Percentiles rank a stretch among this genome's conserved stretches.
These are phyloP conservation scores for Furnarius figulus DNA, from an alignment of 2,113 vertebrate species.

Conservation along the genomic window DNA sequence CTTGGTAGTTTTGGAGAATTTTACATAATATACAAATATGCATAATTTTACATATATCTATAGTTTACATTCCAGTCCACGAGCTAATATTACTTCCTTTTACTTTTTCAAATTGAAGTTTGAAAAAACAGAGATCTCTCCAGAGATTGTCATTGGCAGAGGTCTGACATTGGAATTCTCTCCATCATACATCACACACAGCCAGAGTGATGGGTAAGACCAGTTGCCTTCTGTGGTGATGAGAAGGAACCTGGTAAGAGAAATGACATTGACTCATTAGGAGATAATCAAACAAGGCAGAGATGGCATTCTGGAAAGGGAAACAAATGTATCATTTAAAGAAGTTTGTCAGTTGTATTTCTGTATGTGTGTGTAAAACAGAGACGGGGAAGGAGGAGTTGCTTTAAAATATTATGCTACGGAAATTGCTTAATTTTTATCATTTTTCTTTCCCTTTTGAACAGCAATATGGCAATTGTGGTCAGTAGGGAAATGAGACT, in stretches of 20 bases:
- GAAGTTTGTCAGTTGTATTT: neutral
- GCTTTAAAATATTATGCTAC: neutral
- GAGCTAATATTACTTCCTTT: neutral
- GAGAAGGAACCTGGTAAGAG: neutral
- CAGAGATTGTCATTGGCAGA: neutral
- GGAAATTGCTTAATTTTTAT: neutral
- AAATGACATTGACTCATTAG: neutral
- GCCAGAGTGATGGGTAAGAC: neutral
- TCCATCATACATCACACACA: fast-evolving
- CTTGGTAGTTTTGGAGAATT: neutral
- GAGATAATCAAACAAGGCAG: neutral
- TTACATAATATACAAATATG: no score
- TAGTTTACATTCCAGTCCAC: neutral
- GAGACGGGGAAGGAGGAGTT: neutral
- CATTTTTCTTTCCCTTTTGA: neutral
- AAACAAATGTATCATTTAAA: neutral
- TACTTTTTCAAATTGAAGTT: neutral
- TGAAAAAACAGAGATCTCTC: neutral
- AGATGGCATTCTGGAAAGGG: neutral
- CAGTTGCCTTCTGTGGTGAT: neutral
- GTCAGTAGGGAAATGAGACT: neutral
- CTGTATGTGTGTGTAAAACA: neutral
- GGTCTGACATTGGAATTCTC: neutral
- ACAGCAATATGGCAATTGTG: neutral
- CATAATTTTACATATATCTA: no score